phyloP scores from a whole-genome alignment of 2,888 invertebrate genomes.

The Fragum whitleyi region DNA sequence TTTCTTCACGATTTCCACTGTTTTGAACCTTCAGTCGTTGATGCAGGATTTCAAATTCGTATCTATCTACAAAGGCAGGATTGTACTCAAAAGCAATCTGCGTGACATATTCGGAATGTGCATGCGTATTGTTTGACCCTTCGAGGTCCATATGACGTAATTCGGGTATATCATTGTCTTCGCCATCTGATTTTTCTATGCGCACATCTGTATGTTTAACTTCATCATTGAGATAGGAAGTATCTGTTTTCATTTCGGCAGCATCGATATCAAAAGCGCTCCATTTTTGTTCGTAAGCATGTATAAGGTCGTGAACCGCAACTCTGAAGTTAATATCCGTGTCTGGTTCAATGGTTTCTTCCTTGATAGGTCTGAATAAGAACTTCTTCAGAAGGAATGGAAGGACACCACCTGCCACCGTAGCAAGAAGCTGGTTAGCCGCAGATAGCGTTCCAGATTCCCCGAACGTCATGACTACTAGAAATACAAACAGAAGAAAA shows the following conservation, averaged over 20 bases:
- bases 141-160: not conserved
- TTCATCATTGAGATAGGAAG: no score
- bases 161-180: no score
- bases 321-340: slow-evolving; percentile 9
- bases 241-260: no score
- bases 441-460: not conserved
- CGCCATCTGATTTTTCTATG: no score
- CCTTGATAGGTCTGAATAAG: not conserved
- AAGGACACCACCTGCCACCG: not conserved
- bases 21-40: not conserved
- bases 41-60: not conserved
- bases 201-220: no score
- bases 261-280: not conserved
- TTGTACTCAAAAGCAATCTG: not conserved
- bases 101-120: not conserved
- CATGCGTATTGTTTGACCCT: not conserved
- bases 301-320: not conserved
- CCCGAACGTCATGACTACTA: slow-evolving; percentile 2
- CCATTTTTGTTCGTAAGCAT: not conserved
- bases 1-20: no score
- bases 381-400: not conserved
- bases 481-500: not conserved
- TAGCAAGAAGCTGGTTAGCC: not conserved
- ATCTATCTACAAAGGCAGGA: not conserved
- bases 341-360: not conserved